Conservation (phyloP, 2,113 vertebrate genomes). For the Pao palembangensis region DNA sequence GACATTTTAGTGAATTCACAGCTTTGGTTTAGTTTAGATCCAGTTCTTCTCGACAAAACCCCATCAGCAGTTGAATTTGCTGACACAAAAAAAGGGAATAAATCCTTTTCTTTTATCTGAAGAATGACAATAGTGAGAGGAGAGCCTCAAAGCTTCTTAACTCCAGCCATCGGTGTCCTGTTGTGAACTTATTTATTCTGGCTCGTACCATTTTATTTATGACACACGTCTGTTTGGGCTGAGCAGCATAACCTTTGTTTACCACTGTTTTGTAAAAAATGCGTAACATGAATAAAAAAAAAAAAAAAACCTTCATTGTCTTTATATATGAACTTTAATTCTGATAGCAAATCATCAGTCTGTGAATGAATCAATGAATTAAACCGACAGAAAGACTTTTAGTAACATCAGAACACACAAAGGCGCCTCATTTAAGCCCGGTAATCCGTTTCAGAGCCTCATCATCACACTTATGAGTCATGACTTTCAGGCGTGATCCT, state of each 20-base stretch:
- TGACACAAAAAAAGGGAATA: too few relatives aligned
- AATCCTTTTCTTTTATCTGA: too few relatives aligned
- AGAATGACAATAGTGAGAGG: too few relatives aligned
- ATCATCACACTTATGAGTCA: neutral
- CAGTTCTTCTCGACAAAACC: too few relatives aligned
- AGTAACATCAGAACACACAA: neutral
- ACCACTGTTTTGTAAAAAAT: slow-evolving; percentile 2
- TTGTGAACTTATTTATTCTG: too few relatives aligned
- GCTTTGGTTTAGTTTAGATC: too few relatives aligned
- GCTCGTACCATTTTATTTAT: slow-evolving; percentile 37
- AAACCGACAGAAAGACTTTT: neutral
- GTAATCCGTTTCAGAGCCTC: neutral
- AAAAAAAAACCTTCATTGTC: slow-evolving; percentile 14
- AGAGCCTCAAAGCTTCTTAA: too few relatives aligned
- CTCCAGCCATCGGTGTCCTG: too few relatives aligned
- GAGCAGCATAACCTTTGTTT: neutral
- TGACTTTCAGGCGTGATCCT: neutral
- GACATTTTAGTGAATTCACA: too few relatives aligned
- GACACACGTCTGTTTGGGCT: slow-evolving; percentile 5
- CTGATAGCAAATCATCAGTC: neutral
- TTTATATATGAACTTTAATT: neutral
- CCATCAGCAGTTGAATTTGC: too few relatives aligned
- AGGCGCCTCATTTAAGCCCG: neutral
- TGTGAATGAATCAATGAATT: too few relatives aligned
- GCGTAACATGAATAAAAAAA: slow-evolving; percentile 16